Evolutionary conservation across 2,113 vertebrate species (phyloP), one percentile per base, ranked within the genome.

Genomic region (Trogon surrucura): DNA sequence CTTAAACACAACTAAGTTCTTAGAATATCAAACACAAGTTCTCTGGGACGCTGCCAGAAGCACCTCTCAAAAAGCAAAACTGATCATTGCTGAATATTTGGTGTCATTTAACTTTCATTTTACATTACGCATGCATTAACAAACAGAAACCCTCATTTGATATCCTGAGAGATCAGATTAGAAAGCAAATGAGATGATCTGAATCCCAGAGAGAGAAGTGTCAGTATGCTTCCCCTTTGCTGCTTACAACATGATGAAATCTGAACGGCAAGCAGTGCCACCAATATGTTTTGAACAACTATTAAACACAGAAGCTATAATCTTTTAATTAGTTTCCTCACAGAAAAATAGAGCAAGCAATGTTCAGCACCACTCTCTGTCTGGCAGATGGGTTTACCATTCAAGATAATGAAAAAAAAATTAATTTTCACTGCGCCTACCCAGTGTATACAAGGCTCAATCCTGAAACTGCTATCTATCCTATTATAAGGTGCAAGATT

Each of bases 291-390:
- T 80, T 47, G 62, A 75, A 66, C 51, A 65, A 60, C 47, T 87
- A 67, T 32, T 67, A 72, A 92, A 83, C 84, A 92, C 38, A 54
- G 62, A 62, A 89, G 69, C 61, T 80, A 57, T 74, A 80, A 92
- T 77, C 72, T 91, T 94, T 94, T 91, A 89, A 93, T 95, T 87
- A 73, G 57, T 95, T 36, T 84, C 65, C 80, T 34, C 21, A n/a
- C 61, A 97, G 91, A 97, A 97, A 98, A 57, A 88, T 41, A 56
- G 97, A 97, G 36, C 96, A 97, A n/a, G 96, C 75, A 51, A 89
- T 48, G 9, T 96, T 98, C 77, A 93, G 93, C 89, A 97, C 92
- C 82, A 96, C 85, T 26, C 95, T 97, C 30, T 95, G 95, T 93
- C 85, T 98, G 91, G 90, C 96, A 78, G 95, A 97, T 29, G 93